Base-by-base conservation (phyloP, 2,113 vertebrate species). In the Tricholaema leucomelas region DNA sequence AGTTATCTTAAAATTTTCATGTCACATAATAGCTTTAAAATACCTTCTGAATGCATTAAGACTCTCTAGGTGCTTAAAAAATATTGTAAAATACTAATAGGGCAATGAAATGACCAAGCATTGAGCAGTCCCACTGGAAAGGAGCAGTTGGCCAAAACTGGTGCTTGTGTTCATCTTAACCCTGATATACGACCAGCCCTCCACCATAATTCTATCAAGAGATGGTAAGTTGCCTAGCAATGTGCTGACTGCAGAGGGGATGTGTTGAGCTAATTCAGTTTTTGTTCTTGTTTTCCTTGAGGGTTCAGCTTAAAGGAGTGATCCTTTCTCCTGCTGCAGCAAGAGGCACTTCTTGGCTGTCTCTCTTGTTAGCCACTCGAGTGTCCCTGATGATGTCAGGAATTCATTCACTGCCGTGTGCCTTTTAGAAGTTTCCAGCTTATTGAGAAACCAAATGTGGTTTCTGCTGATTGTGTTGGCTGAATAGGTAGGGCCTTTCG, bases 211-310 rank as follows among this genome's bases (percentile, higher is more conserved):
- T 94, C 94, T 95, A 66, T 91, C 95, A 90, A 82, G 78, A 89
- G 96, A 78, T 80, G 87, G 85, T 79, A 95, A 96, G 95, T 95
- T 96, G 96, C 96, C 92, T 95, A 95, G 90, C 85, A 76, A 90
- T 93, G 78, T 90, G 76, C 70, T 70, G 59, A 86, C 59, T 72
- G 63, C 85, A 92, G 87, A 93, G 88, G 90, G 93, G 64, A 88
- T 36, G 81, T 89, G 52, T 91, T 61, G 75, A 85, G 94, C 91
- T 89, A 74, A 96, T 95, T 91, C 87, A 96, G 81, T 94, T 96
- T 93, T 94, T 94, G 91, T 93, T 77, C 81, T 91, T 35, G 1
- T 88, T 95, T 95, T 88, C 70, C 95, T 85, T 88, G 91, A 92
- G 92, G 80, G 64, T 96, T 96, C 78, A 86, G 55, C 85, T 94